Base-by-base conservation (phyloP, 2,797 vertebrate genomes). In the Sorex maritimensis region DNA sequence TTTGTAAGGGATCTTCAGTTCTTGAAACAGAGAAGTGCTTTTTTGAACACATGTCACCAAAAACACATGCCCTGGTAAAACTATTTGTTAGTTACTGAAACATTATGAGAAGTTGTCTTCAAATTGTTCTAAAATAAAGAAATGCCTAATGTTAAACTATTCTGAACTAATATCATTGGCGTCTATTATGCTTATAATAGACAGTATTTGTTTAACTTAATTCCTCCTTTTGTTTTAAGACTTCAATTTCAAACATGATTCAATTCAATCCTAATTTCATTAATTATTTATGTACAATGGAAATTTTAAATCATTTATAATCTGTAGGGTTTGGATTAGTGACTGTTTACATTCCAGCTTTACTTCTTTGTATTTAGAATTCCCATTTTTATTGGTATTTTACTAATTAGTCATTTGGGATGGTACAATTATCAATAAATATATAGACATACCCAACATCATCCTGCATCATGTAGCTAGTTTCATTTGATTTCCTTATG, bases 271-370 rank as follows among this genome's bases (percentile, higher is more conserved):
- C 14, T 84, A 55, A 86, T 21, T 71, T 92, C 74, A 75, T 67
- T 44, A 77, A 69, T 17, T 55, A 52, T 21, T 58, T 78, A 34
- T 65, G 44, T 15, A 28, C 0, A 19, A 41, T 8, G 44, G 0
- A 6, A 80, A 71, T 93, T 3, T 83, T 15, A 72, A 90, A 81
- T 87, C 90, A 11, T 26, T 73, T 84, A 49, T 38, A 93, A 92
- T 92, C 81, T 1, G 38, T 34, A 13, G 8, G 61, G 65, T 74
- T 90, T 92, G 15, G 8, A 28, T 67, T 15, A 17, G 24, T 2
- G 2, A 61, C 26, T 0, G 4, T 3, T 92, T n/a, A 30, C 24
- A 78, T 80, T 55, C 23, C 4, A 80, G 11, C 1, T 82, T 11
- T 55, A 17, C 46, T n/a, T 72, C 0, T 81, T 92, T 58, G 2